Evolutionary conservation across 1,140 invertebrate species (phyloP), one percentile per base, ranked within the genome.

Genomic region (Anoplolepis gracilipes): DNA sequence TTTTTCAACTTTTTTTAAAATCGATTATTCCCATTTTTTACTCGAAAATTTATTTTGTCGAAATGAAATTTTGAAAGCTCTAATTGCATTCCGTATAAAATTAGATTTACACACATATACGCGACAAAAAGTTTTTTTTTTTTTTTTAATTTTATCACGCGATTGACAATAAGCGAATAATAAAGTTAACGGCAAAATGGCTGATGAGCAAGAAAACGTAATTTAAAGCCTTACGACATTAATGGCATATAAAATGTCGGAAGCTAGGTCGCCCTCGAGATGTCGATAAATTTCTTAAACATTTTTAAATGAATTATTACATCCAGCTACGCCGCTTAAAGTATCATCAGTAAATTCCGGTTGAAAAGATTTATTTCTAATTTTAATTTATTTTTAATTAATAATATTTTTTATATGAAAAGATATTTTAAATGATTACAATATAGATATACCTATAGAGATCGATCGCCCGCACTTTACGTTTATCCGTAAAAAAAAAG

Each of bases 181-280:
- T 6, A n/a, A 79, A 79, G 33, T 79, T 79, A 69, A 5, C 46
- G 33, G n/a, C 16, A 69, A 79, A 69, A 30, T 53, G 64, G 62
- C 59, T 30, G 61, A 49, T 33, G 42, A 79, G 33, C 22, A 28
- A 25, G 46, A 22, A 39, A 53, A 69, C 22, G 22, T 69, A 79
- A 69, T 79, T 79, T 57, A 55, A 1, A 57, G 16, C 33, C 64
- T 79, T 55, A 79, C 22, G 76, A 67, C 62, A 36, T 69, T 69
- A 79, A 79, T 55, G 22, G 30, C n/a, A 7, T 46, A 39, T 69
- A 69, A 79, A 55, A 39, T 55, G 53, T 79, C 22, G 42, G 59
- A 10, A 77, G 75, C 39, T 19, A 33, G 42, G 19, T 78, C 61
- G 30, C 42, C 11, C 4, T 30, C 57, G 46, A 13, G 5, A 42